A percentile compares a stretch with the other conserved stretches of the same genome.
phyloP scores from a whole-genome alignment of 2,113 vertebrate species.

The Megaceryle maxima region DNA sequence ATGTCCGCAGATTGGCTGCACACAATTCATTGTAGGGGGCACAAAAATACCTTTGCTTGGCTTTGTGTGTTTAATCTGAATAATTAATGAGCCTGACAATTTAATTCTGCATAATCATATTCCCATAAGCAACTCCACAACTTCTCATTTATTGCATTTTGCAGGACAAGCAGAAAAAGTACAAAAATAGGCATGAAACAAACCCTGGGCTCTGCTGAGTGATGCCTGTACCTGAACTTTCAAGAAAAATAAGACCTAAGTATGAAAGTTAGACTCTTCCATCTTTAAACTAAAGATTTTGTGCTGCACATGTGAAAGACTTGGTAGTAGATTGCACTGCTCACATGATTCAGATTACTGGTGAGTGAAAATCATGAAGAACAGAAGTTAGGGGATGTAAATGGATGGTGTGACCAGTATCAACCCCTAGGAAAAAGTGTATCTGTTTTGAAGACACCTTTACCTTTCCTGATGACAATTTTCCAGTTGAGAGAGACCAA shows the following conservation, averaged over 20 bases:
- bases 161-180: neutral
- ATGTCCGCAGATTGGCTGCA: neutral
- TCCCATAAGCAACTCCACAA: neutral
- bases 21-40: neutral
- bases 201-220: neutral
- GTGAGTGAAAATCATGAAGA: neutral
- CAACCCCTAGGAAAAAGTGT: neutral
- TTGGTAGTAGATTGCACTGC: neutral
- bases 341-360: neutral
- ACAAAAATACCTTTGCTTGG: neutral
- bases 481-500: neutral
- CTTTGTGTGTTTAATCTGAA: neutral
- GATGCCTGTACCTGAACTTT: neutral
- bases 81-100: constrained; percentile 48
- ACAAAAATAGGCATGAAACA: neutral
- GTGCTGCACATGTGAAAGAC: neutral
- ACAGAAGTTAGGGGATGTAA: neutral
- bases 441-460: neutral
- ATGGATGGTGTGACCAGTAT: neutral
- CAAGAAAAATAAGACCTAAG: accelerated
- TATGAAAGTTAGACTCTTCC: neutral
- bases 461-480: neutral
- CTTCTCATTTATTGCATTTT: constrained; percentile 22
- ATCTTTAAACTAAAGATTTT: neutral
- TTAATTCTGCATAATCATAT: constrained; percentile 31